Conservation (phyloP, 2,113 vertebrate genomes). For the Ramphastos sulfuratus region DNA sequence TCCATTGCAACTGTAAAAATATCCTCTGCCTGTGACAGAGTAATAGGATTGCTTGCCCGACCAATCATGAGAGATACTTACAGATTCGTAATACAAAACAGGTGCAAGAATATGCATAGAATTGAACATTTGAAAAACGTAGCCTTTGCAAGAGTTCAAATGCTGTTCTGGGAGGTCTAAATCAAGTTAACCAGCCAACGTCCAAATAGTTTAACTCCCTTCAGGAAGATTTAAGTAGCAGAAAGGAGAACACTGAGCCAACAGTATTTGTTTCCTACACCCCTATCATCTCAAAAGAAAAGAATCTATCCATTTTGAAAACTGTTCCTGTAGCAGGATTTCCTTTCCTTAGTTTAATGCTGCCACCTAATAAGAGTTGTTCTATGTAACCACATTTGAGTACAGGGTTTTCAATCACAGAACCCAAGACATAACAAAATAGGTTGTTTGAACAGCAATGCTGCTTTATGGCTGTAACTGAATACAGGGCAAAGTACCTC, state of each 20-base stretch:
- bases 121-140: neutral
- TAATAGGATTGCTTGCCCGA: conserved; percentile 51
- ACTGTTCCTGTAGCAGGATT: neutral
- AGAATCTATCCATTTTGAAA: neutral
- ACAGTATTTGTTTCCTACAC: neutral
- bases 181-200: neutral
- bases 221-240: neutral
- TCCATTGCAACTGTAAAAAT: conserved; percentile 63
- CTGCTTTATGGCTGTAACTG: neutral
- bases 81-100: conserved; percentile 70
- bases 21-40: conserved; percentile 55
- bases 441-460: neutral
- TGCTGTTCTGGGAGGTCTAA: conserved; percentile 25
- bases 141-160: neutral
- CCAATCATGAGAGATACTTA: conserved; percentile 50
- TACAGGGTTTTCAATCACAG: neutral
- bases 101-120: conserved; percentile 58
- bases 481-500: neutral
- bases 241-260: neutral
- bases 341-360: neutral
- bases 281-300: neutral
- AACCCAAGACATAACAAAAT: neutral
- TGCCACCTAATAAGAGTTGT: neutral
- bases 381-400: neutral
- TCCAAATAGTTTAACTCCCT: neutral